Evolutionary conservation across 2,113 vertebrate genomes (phyloP).

Genomic region (Oryzias woworae): DNA sequence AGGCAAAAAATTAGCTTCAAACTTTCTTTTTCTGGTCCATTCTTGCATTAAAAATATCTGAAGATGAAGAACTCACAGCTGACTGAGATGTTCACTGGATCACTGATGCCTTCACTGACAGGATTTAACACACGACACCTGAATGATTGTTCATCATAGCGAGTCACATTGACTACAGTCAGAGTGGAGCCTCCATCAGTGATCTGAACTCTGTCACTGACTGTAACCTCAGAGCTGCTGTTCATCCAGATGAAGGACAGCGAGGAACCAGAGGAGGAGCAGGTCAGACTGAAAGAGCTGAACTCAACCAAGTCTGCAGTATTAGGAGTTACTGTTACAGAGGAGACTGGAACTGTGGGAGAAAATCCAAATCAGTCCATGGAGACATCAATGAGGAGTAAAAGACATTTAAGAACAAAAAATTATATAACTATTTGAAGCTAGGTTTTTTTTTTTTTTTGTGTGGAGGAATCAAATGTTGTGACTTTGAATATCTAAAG

Average conservation of each 20-base stretch:
- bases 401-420: no score
- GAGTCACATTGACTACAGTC: conserved; percentile 45
- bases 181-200: conserved; percentile 43
- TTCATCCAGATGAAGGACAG: conserved; percentile 62
- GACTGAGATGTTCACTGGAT: conserved; percentile 26
- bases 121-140: conserved; percentile 36
- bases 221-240: conserved; percentile 52
- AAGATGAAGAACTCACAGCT: conserved; percentile 26
- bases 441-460: no score
- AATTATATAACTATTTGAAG: no score
- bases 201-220: conserved; percentile 52
- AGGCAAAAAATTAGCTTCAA: background rate
- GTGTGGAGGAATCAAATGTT: no score
- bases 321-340: conserved; percentile 1
- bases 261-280: conserved; percentile 50
- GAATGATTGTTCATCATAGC: conserved; percentile 51
- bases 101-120: conserved; percentile 23
- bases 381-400: no score
- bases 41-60: no score
- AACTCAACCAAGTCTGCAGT: conserved; percentile 50
- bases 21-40: no score
- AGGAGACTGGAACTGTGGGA: conserved; percentile 19
- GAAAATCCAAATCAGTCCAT: background rate
- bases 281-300: conserved; percentile 36
- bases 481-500: no score